phyloP scores from a whole-genome alignment of 1,140 invertebrate genomes.

The Probaryconus sp. region DNA sequence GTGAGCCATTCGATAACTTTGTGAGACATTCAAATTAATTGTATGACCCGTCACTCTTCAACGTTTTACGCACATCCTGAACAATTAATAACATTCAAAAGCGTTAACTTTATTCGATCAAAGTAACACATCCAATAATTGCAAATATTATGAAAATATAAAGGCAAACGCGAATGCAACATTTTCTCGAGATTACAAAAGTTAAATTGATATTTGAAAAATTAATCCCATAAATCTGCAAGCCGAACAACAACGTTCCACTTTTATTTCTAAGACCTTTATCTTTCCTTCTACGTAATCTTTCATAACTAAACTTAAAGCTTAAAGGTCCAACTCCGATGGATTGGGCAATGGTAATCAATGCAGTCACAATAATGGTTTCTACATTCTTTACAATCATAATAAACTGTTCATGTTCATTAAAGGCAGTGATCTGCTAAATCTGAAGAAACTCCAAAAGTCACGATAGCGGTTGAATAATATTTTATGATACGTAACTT shows the following conservation, averaged over 20 bases:
- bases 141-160: too few species aligned
- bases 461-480: slow-evolving; percentile 14
- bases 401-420: slow-evolving; percentile 33
- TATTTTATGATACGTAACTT: slow-evolving; percentile 24
- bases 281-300: neutral
- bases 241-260: too few species aligned
- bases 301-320: neutral
- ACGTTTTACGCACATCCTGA: slow-evolving; percentile 23
- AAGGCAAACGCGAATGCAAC: too few species aligned
- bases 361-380: slow-evolving; percentile 30
- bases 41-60: slow-evolving; percentile 11
- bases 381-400: slow-evolving; percentile 16
- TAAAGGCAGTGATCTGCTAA: slow-evolving; percentile 30
- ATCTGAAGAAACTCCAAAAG: slow-evolving; percentile 31
- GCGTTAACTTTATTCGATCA: too few species aligned
- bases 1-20: slow-evolving; percentile 32
- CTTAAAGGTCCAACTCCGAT: slow-evolving; percentile 12
- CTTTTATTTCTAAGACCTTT: neutral
- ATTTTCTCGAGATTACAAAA: too few species aligned
- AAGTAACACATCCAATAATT: too few species aligned
- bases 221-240: neutral
- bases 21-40: slow-evolving; percentile 44
- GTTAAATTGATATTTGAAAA: too few species aligned
- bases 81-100: too few species aligned
- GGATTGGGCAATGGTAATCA: slow-evolving; percentile 33